Evolutionary conservation across 2,113 vertebrate genomes (phyloP), one percentile per base, ranked within the genome.

Genomic region (Hipposideros armiger): DNA sequence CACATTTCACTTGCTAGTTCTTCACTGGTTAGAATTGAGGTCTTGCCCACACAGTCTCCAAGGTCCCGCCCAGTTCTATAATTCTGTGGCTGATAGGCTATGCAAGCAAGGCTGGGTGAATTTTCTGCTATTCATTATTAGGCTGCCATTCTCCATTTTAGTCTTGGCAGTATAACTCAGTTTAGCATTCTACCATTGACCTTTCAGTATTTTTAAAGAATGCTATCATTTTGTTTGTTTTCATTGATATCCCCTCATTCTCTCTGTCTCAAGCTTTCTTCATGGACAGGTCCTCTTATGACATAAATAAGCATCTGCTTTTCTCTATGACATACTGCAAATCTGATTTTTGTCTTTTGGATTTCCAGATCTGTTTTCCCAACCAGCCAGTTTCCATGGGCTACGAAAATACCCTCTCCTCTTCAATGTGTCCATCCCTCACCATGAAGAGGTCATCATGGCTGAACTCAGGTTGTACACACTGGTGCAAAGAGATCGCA

Each of bases 381-480:
- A 98, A 90, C 98, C 98, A 1, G 67, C 97, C 3, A 99, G 98
- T 78, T 93, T 97, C 4, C 98, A 98, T 0, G 99, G 99, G 4
- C 98, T 99, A 60, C 99, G 99, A 96, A 98, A 98, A 93, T 99
- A 99, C 93, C 99, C 99, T 2, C 99, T 99, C 6, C 98, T 99
- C 32, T 99, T 99, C 98, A 99, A 99, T 0, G 98, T 99, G 58
- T 99, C 99, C 74, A 98, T 99, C 92, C 99, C 99, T 69, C 99
- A 99, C 96, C 99, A 99, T 0, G 99, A 99, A 97, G 98, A 98
- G n/a, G 98, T 99, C 97, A 99, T 98, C 54, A 98, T 99, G 95
- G 99, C 99, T 0, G 99, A 99, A 97, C 99, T 99, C 45, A 99
- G 99, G 90, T 98, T 99, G 95, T 99, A 99, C 97, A 99, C 99